These are phyloP conservation scores for Halichoerus grypus DNA, from an alignment of 2,113 vertebrate species.

Conservation along the genomic window DNA sequence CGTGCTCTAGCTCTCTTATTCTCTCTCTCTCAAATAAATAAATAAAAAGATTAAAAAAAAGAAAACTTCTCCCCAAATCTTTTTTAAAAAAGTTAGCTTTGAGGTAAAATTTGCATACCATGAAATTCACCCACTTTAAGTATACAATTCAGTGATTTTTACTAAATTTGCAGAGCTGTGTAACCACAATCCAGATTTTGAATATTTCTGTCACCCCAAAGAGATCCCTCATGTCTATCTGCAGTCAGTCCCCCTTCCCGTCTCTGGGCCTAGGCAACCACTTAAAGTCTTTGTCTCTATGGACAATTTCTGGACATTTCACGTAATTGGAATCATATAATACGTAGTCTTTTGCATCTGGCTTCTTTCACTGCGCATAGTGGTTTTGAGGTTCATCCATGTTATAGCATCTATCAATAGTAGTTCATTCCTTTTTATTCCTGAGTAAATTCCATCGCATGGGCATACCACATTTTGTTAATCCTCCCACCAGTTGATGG, in stretches of 20 bases:
- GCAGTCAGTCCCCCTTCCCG: background rate
- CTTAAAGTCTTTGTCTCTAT: background rate
- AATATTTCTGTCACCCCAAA: slow-evolving; percentile 32
- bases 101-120: background rate
- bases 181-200: background rate
- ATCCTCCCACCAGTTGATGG: background rate
- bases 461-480: slow-evolving; percentile 6
- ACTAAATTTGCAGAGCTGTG: slow-evolving; percentile 29
- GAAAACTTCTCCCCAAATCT: too few species aligned
- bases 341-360: slow-evolving; percentile 37
- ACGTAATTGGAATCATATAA: background rate
- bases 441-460: slow-evolving; percentile 22
- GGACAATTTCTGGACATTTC: slow-evolving; percentile 10
- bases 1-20: background rate
- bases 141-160: background rate
- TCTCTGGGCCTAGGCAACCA: background rate
- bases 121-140: background rate
- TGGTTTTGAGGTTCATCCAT: slow-evolving; percentile 23
- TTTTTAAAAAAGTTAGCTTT: background rate
- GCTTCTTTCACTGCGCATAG: slow-evolving; percentile 17
- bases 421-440: slow-evolving; percentile 26
- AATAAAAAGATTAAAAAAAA: background rate
- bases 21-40: background rate
- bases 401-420: background rate
- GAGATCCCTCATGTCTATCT: slow-evolving; percentile 27